Conservation (phyloP, 1,140 invertebrate genomes). For the Aleiodes sp. region DNA sequence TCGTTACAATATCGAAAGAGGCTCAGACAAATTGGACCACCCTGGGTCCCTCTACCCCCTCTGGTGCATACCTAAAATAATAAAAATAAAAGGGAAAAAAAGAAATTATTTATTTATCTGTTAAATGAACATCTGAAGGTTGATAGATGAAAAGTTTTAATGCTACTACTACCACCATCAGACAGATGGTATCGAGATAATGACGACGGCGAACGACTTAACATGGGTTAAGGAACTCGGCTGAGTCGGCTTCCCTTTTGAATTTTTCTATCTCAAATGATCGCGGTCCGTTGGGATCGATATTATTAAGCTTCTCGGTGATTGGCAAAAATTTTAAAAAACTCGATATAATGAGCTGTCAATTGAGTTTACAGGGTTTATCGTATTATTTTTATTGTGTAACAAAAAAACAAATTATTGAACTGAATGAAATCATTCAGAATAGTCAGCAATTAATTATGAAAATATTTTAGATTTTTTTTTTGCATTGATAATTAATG, state of each 20-base stretch:
- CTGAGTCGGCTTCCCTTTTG: background rate
- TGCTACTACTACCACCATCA: slow-evolving; percentile 40
- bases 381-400: too few relatives aligned
- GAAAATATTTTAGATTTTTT: too few relatives aligned
- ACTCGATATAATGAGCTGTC: slow-evolving; percentile 2
- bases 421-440: too few relatives aligned
- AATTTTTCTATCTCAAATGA: slow-evolving; percentile 21
- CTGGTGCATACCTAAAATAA: slow-evolving; percentile 26
- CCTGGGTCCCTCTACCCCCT: slow-evolving; percentile 46
- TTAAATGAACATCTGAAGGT: background rate
- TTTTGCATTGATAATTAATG: too few relatives aligned
- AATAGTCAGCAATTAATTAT: too few relatives aligned
- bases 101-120: slow-evolving; percentile 16
- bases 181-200: slow-evolving; percentile 48
- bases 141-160: slow-evolving; percentile 23
- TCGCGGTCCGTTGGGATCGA: slow-evolving; percentile 6
- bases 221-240: background rate
- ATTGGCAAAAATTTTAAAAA: slow-evolving; percentile 26
- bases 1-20: slow-evolving; percentile 62
- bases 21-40: slow-evolving; percentile 67
- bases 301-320: slow-evolving; percentile 21
- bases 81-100: background rate
- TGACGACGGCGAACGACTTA: slow-evolving; percentile 40
- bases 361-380: background rate
- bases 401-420: too few relatives aligned